Conservation (phyloP, 2,888 invertebrate species). For the Amphipoea oculea region DNA sequence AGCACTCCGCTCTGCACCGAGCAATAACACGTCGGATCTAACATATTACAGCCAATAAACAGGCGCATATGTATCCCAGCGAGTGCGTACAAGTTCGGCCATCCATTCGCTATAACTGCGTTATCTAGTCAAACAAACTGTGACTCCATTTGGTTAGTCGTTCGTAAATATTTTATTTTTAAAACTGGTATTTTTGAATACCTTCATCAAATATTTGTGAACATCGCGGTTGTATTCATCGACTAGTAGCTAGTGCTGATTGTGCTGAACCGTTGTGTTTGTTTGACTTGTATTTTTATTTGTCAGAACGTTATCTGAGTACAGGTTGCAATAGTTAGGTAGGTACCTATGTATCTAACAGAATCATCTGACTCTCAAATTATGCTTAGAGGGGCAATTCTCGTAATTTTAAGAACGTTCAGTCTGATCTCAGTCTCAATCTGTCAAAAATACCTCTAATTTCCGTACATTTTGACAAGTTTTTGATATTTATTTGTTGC, state of each 20-base stretch:
- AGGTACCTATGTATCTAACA: not conserved
- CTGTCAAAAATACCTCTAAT: too few species aligned
- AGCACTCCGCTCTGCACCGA: constrained; percentile 9
- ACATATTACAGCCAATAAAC: constrained; percentile 39
- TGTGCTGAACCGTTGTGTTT: not conserved
- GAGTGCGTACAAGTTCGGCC: not conserved
- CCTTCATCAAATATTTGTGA: constrained; percentile 35
- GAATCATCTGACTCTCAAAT: not conserved
- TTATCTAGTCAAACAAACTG: constrained; percentile 20
- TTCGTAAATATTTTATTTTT: constrained; percentile 15
- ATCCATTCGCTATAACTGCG: constrained; percentile 13
- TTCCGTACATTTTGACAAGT: too few species aligned
- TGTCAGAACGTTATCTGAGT: not conserved
- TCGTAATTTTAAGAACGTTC: not conserved
- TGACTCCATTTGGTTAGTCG: constrained; percentile 23
- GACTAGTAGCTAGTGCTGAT: not conserved
- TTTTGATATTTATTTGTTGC: too few species aligned
- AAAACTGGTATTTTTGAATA: constrained; percentile 40
- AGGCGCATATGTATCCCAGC: constrained; percentile 8
- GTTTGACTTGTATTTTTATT: constrained; percentile 3
- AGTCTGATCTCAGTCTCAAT: not conserved
- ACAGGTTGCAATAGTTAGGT: too few species aligned
- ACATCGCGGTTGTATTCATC: constrained; percentile 15
- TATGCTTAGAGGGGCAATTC: not conserved
- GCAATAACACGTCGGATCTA: constrained; percentile 39